Conservation (phyloP, 2,797 vertebrate species). For the Pipistrellus pygmaeus region DNA sequence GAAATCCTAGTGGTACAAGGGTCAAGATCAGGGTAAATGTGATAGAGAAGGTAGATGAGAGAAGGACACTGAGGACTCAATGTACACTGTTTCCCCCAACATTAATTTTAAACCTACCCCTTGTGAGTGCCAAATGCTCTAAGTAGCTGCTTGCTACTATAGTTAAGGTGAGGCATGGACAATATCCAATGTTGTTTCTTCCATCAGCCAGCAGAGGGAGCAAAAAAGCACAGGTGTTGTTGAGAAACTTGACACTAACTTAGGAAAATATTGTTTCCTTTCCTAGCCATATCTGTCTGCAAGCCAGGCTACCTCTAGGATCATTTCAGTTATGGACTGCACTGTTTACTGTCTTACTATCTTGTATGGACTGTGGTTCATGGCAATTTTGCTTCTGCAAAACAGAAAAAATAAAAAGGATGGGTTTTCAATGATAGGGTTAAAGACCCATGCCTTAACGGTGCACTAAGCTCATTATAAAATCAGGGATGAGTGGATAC, state of each 20-base stretch:
- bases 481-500: not conserved
- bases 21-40: not conserved
- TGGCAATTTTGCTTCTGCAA: slow-evolving; percentile 30
- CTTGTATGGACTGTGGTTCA: not conserved
- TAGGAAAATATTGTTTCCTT: not conserved
- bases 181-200: not conserved
- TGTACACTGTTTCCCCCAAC: not conserved
- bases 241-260: not conserved
- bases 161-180: not conserved
- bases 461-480: slow-evolving; percentile 34
- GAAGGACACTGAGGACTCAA: not conserved
- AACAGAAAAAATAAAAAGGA: not conserved
- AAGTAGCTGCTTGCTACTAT: not conserved
- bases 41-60: not conserved
- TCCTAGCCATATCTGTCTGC: not conserved
- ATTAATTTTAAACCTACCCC: not conserved
- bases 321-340: not conserved
- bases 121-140: not conserved
- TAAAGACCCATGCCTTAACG: not conserved
- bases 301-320: not conserved
- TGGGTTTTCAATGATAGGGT: not conserved
- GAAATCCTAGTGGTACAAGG: not conserved
- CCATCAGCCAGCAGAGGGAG: not conserved
- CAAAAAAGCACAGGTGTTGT: not conserved
- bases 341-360: not conserved